Conservation (phyloP, 2,888 invertebrate genomes). For the Punctoribates punctum region DNA sequence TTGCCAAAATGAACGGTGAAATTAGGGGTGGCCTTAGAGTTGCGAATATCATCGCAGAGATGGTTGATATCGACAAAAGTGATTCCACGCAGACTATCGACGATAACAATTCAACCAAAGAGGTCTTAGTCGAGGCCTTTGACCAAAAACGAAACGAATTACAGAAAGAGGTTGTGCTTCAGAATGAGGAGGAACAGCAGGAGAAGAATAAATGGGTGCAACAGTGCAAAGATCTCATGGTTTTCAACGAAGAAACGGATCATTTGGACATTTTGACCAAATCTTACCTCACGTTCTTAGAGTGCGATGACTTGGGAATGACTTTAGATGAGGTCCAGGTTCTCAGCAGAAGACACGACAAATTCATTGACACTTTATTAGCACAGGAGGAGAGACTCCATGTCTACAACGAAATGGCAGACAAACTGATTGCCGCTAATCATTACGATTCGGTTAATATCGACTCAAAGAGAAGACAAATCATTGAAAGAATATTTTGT, state of each 20-base stretch:
- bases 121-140: too few relatives aligned
- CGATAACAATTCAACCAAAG: too few relatives aligned
- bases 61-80: too few relatives aligned
- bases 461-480: conserved; percentile 63
- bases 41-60: too few relatives aligned
- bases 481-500: conserved; percentile 67
- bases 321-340: neutral
- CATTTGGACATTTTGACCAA: conserved; percentile 92
- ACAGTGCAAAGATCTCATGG: conserved; percentile 81
- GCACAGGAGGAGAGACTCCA: conserved; percentile 89
- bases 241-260: conserved; percentile 92
- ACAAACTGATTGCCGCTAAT: conserved; percentile 69
- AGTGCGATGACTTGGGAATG: conserved; percentile 78
- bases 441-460: conserved; percentile 66
- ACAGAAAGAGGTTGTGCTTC: conserved; percentile 60
- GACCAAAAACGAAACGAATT: conserved; percentile 56
- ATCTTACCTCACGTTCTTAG: conserved; percentile 88
- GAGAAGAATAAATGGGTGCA: conserved; percentile 79
- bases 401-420: conserved; percentile 75
- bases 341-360: conserved; percentile 73
- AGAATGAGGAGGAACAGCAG: conserved; percentile 88
- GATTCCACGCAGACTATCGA: too few relatives aligned
- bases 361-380: conserved; percentile 82
- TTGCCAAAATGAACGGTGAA: too few relatives aligned
- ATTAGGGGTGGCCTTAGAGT: too few relatives aligned